Percentiles rank a stretch among this genome's conserved stretches.
phyloP scores from a whole-genome alignment of 2,113 vertebrate species.

The Podocnemis expansa region DNA sequence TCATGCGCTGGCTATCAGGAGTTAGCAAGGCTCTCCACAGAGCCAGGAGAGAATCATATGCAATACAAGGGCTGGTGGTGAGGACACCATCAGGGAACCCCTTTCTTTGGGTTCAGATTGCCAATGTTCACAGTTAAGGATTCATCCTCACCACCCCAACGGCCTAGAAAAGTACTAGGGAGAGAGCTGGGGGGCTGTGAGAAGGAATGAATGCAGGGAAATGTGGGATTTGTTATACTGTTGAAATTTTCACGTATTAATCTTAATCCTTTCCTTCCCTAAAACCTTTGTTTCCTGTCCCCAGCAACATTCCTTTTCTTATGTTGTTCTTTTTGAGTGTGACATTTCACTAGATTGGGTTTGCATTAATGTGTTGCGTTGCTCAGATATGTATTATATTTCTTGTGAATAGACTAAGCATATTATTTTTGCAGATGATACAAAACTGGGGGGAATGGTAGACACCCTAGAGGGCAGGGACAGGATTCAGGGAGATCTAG shows the following conservation, averaged over 20 bases:
- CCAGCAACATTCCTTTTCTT: neutral
- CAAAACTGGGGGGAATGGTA: too few species aligned
- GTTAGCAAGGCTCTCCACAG: neutral
- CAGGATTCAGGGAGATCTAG: too few species aligned
- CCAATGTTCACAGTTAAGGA: neutral
- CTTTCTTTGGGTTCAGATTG: neutral
- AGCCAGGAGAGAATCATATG: neutral
- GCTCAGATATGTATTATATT: neutral
- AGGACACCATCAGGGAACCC: neutral
- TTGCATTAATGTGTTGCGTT: neutral
- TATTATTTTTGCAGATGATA: too few species aligned
- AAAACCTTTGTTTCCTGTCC: neutral
- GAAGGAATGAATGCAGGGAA: neutral
- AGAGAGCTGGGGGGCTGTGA: neutral
- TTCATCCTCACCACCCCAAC: neutral
- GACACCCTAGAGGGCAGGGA: too few species aligned
- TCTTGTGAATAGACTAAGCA: neutral
- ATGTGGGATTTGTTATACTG: neutral
- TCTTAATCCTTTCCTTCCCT: neutral
- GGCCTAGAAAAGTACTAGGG: neutral
- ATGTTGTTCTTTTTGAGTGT: neutral
- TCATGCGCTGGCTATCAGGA: too few species aligned
- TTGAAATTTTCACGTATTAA: neutral
- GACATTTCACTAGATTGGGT: neutral
- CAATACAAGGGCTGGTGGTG: neutral